Conservation (phyloP, 2,113 vertebrate species). For the Riparia riparia region DNA sequence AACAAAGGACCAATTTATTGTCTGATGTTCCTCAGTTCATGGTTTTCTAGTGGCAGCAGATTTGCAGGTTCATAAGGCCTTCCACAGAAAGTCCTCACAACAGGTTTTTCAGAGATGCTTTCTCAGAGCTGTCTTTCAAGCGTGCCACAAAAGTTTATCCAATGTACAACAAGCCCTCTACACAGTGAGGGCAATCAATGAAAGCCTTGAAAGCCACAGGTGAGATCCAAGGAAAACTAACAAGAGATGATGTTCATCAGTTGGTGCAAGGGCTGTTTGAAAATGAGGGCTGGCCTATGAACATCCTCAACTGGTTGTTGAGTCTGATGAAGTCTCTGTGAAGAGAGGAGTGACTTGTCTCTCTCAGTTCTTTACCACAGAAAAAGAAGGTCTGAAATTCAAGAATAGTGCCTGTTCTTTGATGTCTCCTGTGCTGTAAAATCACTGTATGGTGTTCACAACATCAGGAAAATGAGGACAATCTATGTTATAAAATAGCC, state of each 20-base stretch:
- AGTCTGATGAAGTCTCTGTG: background rate
- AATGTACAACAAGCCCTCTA: background rate
- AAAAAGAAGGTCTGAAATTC: background rate
- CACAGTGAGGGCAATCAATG: background rate
- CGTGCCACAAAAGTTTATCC: background rate
- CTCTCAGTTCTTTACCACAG: background rate
- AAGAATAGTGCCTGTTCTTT: background rate
- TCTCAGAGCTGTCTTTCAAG: background rate
- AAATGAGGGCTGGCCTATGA: background rate
- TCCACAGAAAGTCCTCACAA: background rate
- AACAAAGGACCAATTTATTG: background rate
- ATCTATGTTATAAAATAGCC: fast-evolving
- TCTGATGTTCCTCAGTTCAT: background rate
- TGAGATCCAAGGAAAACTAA: background rate
- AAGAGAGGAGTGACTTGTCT: background rate
- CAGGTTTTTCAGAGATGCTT: background rate
- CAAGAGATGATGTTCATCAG: too few relatives aligned
- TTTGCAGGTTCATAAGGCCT: background rate
- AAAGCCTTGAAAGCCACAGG: background rate
- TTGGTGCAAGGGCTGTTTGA: background rate
- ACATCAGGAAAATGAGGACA: background rate
- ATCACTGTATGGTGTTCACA: background rate
- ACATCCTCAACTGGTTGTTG: fast-evolving
- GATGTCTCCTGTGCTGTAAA: background rate
- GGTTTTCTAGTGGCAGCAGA: background rate